phyloP scores from a whole-genome alignment of 2,888 invertebrate genomes.

The Microdon myrmicae region DNA sequence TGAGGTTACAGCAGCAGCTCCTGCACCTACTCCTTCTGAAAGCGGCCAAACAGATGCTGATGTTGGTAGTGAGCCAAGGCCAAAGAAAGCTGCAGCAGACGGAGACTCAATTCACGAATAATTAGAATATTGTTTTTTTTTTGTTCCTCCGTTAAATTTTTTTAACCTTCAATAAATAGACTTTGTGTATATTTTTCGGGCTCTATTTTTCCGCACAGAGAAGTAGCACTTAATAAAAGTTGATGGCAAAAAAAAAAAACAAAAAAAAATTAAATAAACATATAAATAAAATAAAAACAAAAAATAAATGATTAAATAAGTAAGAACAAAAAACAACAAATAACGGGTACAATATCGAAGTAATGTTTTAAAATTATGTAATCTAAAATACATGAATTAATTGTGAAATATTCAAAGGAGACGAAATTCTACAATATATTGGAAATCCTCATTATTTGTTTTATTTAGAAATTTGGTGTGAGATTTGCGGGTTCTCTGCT shows the following conservation, averaged over 20 bases:
- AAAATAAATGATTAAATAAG: conserved; percentile 31
- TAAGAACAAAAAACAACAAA: conserved; percentile 31
- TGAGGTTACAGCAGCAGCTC: conserved; percentile 66
- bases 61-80: conserved; percentile 59
- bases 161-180: too few species aligned
- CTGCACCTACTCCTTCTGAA: conserved; percentile 51
- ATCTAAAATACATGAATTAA: conserved; percentile 24
- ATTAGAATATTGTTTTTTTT: too few species aligned
- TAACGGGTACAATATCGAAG: conserved; percentile 27
- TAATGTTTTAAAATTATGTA: conserved; percentile 38
- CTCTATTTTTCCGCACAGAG: too few species aligned
- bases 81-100: conserved; percentile 60
- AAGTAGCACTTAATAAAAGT: too few species aligned
- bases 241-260: conserved; percentile 8
- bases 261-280: conserved; percentile 10
- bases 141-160: too few species aligned
- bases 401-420: background rate
- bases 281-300: conserved; percentile 13
- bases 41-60: conserved; percentile 40
- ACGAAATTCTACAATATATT: background rate
- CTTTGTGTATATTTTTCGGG: too few species aligned
- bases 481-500: too few species aligned
- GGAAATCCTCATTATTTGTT: conserved; percentile 3
- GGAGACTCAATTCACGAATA: too few species aligned
- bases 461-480: too few species aligned